Evolutionary conservation across 92 coral and sea anemone genomes (phyloP).

Genomic region (Diadumene lineata): DNA sequence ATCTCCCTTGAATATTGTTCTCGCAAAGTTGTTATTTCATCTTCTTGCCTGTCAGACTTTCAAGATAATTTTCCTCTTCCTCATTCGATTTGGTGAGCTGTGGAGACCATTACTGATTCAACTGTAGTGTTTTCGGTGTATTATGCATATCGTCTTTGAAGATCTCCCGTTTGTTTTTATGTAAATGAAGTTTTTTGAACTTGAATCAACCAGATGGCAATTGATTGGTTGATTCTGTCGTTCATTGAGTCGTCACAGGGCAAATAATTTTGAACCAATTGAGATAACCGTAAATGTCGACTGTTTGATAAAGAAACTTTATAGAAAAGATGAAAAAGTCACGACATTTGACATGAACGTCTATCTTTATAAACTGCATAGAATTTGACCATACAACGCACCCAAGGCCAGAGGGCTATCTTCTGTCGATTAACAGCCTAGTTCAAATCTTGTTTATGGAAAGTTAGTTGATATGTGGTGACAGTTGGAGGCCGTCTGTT

Average conservation of each 20-base stretch:
- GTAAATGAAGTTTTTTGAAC: conserved; percentile 14
- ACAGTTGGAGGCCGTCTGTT: no score
- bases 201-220: neutral
- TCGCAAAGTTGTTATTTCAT: neutral
- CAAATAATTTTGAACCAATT: conserved; percentile 5
- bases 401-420: no score
- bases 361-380: no score
- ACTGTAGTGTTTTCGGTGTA: neutral
- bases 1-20: neutral
- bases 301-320: neutral
- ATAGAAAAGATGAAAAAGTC: neutral
- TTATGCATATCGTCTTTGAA: conserved; percentile 11
- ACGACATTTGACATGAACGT: no score
- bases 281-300: conserved; percentile 4
- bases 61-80: neutral
- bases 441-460: no score
- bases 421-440: no score
- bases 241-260: conserved; percentile 9
- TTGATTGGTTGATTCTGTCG: conserved; percentile 16
- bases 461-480: no score
- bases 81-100: neutral
- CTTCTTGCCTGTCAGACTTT: neutral
- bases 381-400: no score
- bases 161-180: conserved; percentile 21
- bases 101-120: neutral